Evolutionary conservation across 30 jellyfish, hydroid and myxozoan species (phyloP).

Genomic region (Pelagia noctiluca): DNA sequence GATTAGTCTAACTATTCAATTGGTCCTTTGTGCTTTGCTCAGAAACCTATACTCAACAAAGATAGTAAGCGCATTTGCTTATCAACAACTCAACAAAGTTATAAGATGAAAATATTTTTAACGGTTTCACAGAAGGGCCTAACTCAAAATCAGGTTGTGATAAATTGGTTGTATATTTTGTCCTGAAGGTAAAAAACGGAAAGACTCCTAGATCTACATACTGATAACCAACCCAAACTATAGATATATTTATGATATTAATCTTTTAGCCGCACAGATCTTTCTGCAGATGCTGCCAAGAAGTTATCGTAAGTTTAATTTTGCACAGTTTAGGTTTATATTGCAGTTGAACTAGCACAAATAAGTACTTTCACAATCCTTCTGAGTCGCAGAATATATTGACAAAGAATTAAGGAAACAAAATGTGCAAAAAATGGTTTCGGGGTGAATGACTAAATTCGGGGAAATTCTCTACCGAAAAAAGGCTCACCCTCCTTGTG

Average conservation of each 20-base stretch:
- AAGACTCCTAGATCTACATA: not conserved
- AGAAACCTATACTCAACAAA: too few species aligned
- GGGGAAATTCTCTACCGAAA: too few species aligned
- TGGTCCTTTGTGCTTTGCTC: too few species aligned
- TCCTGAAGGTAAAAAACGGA: not conserved
- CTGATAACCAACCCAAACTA: not conserved
- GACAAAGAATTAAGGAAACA: too few species aligned
- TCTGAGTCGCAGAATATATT: too few species aligned
- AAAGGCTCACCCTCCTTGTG: not conserved
- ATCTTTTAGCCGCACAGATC: constrained; percentile 79
- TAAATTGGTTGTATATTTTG: not conserved
- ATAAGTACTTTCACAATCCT: too few species aligned
- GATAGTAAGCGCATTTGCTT: too few species aligned
- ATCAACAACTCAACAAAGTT: not conserved
- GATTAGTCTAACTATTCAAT: too few species aligned
- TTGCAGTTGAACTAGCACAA: not conserved
- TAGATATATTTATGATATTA: constrained; percentile 7
- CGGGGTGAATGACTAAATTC: not conserved
- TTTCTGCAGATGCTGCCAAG: constrained; percentile 69
- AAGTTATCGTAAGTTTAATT: constrained; percentile 68
- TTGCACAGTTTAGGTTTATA: not conserved
- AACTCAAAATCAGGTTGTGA: too few species aligned
- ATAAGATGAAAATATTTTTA: too few species aligned
- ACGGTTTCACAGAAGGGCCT: not conserved
- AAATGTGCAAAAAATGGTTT: not conserved